Percentiles rank a stretch among this genome's conserved stretches.
phyloP scores from a whole-genome alignment of 2,797 vertebrate genomes.

The Muscicapa comitata region DNA sequence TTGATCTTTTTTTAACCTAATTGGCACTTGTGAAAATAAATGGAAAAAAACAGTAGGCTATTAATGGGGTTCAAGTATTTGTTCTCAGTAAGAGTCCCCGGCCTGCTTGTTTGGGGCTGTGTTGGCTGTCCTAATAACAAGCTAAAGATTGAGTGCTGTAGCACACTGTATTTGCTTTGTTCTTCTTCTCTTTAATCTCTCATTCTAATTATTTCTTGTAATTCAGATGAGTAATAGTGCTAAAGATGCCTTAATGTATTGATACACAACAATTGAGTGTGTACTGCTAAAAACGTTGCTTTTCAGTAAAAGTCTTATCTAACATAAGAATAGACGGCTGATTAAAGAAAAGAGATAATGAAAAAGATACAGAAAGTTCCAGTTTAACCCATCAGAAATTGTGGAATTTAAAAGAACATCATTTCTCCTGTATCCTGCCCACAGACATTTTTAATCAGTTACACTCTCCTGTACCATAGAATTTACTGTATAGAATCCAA shows the following conservation, averaged over 20 bases:
- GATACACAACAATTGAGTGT: not conserved
- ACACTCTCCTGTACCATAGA: not conserved
- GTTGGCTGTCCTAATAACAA: slow-evolving; percentile 13
- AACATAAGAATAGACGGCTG: not conserved
- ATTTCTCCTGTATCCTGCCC: not conserved
- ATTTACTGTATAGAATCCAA: not conserved
- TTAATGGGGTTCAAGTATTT: slow-evolving; percentile 50
- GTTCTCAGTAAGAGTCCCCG: not conserved
- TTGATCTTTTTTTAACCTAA: slow-evolving; percentile 65
- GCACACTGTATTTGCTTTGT: slow-evolving; percentile 17
- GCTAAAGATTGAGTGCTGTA: not conserved
- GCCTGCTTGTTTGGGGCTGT: not conserved
- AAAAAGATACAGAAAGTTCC: not conserved
- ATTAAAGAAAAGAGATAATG: not conserved
- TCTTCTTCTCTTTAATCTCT: slow-evolving; percentile 56
- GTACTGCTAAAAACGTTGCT: not conserved
- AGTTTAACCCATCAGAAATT: not conserved
- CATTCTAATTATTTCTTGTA: not conserved
- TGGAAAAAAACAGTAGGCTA: slow-evolving; percentile 22
- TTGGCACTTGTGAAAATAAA: slow-evolving; percentile 63
- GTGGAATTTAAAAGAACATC: not conserved
- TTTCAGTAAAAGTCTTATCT: not conserved
- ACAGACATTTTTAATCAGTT: not conserved
- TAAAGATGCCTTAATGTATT: not conserved
- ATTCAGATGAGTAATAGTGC: not conserved